Conservation (phyloP, 2,888 invertebrate genomes). For the Oligia fasciuncula region DNA sequence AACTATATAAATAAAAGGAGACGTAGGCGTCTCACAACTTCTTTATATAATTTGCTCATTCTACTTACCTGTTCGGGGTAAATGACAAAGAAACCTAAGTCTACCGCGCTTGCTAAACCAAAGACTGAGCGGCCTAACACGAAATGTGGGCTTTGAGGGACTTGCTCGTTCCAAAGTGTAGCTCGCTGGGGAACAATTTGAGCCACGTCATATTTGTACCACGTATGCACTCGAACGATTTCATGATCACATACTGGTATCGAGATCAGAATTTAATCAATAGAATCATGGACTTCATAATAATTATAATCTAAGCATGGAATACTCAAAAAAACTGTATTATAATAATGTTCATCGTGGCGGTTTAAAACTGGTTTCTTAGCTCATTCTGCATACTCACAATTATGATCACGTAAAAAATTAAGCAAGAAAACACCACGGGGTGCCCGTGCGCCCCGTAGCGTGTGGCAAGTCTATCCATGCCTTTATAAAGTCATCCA, state of each 20-base stretch:
- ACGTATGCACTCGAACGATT: not conserved
- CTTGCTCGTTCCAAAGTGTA: constrained; percentile 66
- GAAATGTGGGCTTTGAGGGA: constrained; percentile 58
- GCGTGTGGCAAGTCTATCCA: constrained; percentile 4
- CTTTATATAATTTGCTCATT: constrained; percentile 16
- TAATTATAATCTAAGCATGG: no score
- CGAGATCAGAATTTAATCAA: not conserved
- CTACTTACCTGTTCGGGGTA: constrained; percentile 30
- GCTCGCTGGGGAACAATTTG: constrained; percentile 65
- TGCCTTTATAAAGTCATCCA: constrained; percentile 75
- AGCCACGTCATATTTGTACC: constrained; percentile 5
- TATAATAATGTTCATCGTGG: not conserved
- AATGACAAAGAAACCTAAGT: constrained; percentile 43
- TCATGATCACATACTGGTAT: not conserved
- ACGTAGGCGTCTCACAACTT: not conserved
- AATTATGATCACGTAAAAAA: not conserved
- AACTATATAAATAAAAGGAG: not conserved
- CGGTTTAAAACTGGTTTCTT: not conserved
- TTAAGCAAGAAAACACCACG: not conserved
- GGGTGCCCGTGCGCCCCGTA: not conserved
- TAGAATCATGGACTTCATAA: not conserved
- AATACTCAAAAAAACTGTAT: not conserved
- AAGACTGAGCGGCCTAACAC: constrained; percentile 41
- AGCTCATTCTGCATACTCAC: not conserved
- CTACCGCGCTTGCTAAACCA: constrained; percentile 49